phyloP scores from a whole-genome alignment of 1,140 invertebrate species.

The Parasteatoda tepidariorum region DNA sequence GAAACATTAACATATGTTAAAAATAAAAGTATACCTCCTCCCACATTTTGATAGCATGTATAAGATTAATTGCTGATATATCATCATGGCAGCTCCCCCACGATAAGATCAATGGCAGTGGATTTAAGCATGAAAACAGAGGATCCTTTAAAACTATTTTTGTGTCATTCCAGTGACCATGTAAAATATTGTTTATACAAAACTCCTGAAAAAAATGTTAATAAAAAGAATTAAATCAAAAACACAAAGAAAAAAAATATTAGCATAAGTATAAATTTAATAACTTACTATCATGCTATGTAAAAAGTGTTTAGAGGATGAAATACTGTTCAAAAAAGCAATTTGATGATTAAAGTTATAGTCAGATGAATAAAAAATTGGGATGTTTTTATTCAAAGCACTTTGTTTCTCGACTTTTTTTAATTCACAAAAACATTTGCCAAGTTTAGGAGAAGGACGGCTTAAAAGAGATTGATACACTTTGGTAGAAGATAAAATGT shows the following conservation, averaged over 20 bases:
- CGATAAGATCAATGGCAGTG: conserved; percentile 35
- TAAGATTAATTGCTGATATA: conserved; percentile 37
- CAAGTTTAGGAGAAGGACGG: neutral
- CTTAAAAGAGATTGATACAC: conserved; percentile 19
- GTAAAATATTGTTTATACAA: conserved; percentile 17
- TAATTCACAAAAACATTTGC: conserved; percentile 14
- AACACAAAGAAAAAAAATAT: neutral
- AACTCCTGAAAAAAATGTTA: conserved; percentile 25
- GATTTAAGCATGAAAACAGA: conserved; percentile 2
- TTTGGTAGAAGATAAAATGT: neutral
- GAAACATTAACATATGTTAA: neutral
- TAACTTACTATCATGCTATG: conserved; percentile 30
- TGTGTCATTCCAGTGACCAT: neutral
- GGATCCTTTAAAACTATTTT: conserved; percentile 7
- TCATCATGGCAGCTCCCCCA: conserved; percentile 30
- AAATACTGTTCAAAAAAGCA: conserved; percentile 12
- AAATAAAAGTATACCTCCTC: conserved; percentile 29
- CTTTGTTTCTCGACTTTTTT: neutral
- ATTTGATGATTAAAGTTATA: conserved; percentile 1
- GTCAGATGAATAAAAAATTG: neutral
- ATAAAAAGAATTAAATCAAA: neutral
- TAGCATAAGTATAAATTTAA: neutral
- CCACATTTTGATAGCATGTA: conserved; percentile 33
- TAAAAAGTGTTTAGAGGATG: conserved; percentile 25
- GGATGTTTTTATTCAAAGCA: neutral